Percentiles rank a stretch among this genome's conserved stretches.
Evolutionary conservation across 2,888 invertebrate species (phyloP).

Genomic region (Brenthis hecate): DNA sequence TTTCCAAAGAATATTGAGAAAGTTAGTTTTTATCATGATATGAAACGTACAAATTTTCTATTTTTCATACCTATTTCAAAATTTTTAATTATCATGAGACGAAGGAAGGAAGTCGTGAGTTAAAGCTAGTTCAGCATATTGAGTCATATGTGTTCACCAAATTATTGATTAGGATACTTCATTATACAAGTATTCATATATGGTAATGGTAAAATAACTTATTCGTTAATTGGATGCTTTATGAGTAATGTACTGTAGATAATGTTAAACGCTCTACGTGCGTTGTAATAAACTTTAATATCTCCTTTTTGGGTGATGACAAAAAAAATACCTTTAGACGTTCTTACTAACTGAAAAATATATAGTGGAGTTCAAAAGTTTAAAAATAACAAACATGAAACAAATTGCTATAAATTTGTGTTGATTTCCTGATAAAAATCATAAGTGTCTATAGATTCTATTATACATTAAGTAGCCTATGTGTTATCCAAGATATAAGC

Average conservation of each 20-base stretch:
- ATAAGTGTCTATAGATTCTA: too few relatives aligned
- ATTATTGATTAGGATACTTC: constrained; percentile 36
- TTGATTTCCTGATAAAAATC: too few relatives aligned
- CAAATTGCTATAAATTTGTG: too few relatives aligned
- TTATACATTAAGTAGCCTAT: too few relatives aligned
- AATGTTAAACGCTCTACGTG: not conserved
- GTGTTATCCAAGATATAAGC: too few relatives aligned
- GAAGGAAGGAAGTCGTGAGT: not conserved
- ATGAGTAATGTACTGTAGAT: constrained; percentile 14
- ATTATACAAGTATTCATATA: constrained; percentile 34
- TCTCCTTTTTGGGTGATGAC: constrained; percentile 1
- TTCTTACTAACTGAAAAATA: too few relatives aligned
- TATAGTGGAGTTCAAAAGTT: too few relatives aligned
- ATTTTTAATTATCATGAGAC: not conserved
- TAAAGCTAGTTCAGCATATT: constrained; percentile 6
- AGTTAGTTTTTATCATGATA: too few relatives aligned
- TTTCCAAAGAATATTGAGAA: too few relatives aligned
- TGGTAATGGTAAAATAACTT: constrained; percentile 27
- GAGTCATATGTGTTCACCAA: constrained; percentile 21
- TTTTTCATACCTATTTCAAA: not conserved
- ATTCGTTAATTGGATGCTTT: constrained; percentile 16
- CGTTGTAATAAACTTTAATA: constrained; percentile 14
- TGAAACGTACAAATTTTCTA: not conserved
- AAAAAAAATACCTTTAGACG: not conserved
- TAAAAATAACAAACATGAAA: too few relatives aligned